Evolutionary conservation across 1,140 invertebrate species (phyloP).

Genomic region (Drosophila sulfurigaster): DNA sequence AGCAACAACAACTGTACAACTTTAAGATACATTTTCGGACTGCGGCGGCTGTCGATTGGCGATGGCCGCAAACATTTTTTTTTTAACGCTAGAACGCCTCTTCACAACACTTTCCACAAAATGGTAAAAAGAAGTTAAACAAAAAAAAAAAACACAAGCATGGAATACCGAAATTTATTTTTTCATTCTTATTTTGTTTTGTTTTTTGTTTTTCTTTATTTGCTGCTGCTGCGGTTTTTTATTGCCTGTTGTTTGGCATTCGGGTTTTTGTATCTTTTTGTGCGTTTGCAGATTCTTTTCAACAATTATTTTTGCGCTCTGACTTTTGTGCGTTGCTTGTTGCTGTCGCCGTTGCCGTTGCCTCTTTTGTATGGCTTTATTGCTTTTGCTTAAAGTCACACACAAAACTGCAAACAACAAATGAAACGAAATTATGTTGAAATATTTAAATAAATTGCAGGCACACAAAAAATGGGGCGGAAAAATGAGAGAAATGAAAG

Average conservation of each 20-base stretch:
- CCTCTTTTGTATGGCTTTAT: slow-evolving; percentile 57
- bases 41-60: slow-evolving; percentile 70
- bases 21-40: slow-evolving; percentile 73
- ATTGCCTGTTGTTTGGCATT: slow-evolving; percentile 64
- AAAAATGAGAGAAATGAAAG: slow-evolving; percentile 41
- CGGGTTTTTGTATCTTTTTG: slow-evolving; percentile 28
- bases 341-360: slow-evolving; percentile 16
- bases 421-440: slow-evolving; percentile 79
- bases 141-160: slow-evolving; percentile 24
- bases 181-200: slow-evolving; percentile 36
- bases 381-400: slow-evolving; percentile 52
- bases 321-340: slow-evolving; percentile 41
- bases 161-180: slow-evolving; percentile 37
- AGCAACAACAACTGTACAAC: slow-evolving; percentile 40
- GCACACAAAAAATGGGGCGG: background rate
- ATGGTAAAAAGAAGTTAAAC: slow-evolving; percentile 25
- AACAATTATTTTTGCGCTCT: slow-evolving; percentile 70
- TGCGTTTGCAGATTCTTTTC: slow-evolving; percentile 69
- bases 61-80: slow-evolving; percentile 61
- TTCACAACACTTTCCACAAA: slow-evolving; percentile 73
- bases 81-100: slow-evolving; percentile 81
- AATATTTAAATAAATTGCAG: slow-evolving; percentile 79
- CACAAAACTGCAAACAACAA: slow-evolving; percentile 37
- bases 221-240: slow-evolving; percentile 73
- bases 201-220: slow-evolving; percentile 40